Base-by-base conservation (phyloP, 2,113 vertebrate species). In the Hepsetus odoe region DNA sequence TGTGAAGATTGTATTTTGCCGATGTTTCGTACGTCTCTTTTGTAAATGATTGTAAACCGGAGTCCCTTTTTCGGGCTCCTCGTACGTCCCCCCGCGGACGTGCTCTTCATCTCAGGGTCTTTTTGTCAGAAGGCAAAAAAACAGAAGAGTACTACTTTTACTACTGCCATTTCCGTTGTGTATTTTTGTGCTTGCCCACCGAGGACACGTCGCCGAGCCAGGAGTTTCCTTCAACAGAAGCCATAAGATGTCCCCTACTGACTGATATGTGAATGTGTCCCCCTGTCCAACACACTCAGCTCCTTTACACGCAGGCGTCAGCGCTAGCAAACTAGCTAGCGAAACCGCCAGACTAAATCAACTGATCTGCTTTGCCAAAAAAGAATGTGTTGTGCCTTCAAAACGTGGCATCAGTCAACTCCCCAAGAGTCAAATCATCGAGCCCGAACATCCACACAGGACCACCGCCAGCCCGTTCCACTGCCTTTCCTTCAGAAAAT, bases 101-200 rank as follows among this genome's bases (percentile, higher is more conserved):
- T 87, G 76, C 51, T 38, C 72, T 76, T 85, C 81, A 89, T 91
- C 92, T 93, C 91, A 94, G 92, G 92, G 89, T 88, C 90, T 89
- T 83, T 74, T 85, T 86, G 71, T 59, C 74, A 74, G 44, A 44
- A 80, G 82, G 74, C 77, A 84, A 42, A 42, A 44, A 77, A 80
- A n/a, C n/a, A n/a, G n/a, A n/a, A n/a, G n/a, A 38, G 33, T 35
- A 65, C 58, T 76, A n/a, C 0, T 28, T 53, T 82, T 73, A 58
- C 77, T 32, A 76, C 33, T 71, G 74, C 49, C 87, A 5, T 67
- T 10, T 2, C 35, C 46, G 24, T 33, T 16, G 20, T 35, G 22
- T 56, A 28, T 70, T n/a, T n/a, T n/a, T n/a, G n/a, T 20, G 18
- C 40, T 64, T 72, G 62, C 26, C 30, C 49, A 40, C 30, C 58